Evolutionary conservation across 23 tunicate genomes (phyloP).

Genomic region (Phallusia fumigata): DNA sequence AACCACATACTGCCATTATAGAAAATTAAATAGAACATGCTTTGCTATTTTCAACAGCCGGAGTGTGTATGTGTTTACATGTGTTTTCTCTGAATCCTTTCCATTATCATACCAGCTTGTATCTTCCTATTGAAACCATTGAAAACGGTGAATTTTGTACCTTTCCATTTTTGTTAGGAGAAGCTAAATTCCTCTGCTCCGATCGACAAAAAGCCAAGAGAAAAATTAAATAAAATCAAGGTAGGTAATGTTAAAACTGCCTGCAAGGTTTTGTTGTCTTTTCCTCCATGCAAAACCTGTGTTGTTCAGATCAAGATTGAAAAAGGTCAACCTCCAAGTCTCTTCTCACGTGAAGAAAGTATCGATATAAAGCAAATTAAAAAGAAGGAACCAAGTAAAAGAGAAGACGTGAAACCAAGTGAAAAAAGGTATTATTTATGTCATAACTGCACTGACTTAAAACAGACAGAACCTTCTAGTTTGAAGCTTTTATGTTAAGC

Average conservation of each 20-base stretch:
- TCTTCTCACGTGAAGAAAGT: slow-evolving; percentile 62
- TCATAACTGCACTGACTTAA: no score
- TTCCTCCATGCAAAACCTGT: background rate
- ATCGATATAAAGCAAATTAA: slow-evolving; percentile 60
- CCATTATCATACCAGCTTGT: no score
- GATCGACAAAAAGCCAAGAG: slow-evolving; percentile 15
- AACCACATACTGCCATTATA: no score
- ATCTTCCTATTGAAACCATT: no score
- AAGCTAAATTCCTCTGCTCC: background rate
- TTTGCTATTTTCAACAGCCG: no score
- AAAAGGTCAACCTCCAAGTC: slow-evolving; percentile 4
- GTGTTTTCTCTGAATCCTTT: no score
- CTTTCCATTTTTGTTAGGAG: background rate
- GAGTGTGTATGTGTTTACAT: no score
- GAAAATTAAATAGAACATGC: no score
- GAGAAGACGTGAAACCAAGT: slow-evolving; percentile 31
- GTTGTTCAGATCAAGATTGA: slow-evolving; percentile 36
- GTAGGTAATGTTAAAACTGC: background rate
- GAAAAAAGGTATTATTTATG: slow-evolving; percentile 44
- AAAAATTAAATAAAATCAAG: slow-evolving; percentile 22
- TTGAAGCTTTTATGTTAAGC: no score
- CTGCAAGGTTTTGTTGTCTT: background rate
- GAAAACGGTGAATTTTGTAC: no score
- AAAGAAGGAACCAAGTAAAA: slow-evolving; percentile 35
- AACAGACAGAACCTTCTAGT: no score